A percentile compares a stretch with the other conserved stretches of the same genome.
phyloP scores from a whole-genome alignment of 1,140 invertebrate genomes.

The Eueides isabella region DNA sequence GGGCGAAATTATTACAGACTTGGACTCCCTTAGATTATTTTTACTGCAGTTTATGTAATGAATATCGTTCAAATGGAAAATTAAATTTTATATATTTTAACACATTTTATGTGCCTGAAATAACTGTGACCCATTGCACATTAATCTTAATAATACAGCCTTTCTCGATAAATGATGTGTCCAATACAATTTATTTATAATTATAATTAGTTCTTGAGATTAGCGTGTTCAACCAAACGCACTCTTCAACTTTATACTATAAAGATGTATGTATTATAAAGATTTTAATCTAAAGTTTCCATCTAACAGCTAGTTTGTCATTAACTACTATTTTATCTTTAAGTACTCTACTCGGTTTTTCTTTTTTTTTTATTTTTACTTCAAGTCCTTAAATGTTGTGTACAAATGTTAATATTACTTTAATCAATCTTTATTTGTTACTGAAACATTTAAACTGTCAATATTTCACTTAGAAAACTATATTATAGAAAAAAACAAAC shows the following conservation, averaged over 20 bases:
- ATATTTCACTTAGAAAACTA: neutral
- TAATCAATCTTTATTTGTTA: too few species aligned
- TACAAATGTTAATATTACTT: neutral
- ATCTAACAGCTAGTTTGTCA: neutral
- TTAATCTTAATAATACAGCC: too few species aligned
- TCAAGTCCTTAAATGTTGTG: neutral
- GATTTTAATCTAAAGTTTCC: neutral
- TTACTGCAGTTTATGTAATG: too few species aligned
- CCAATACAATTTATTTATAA: too few species aligned
- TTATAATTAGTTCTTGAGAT: too few species aligned
- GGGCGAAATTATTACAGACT: constrained; percentile 7
- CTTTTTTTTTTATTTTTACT: neutral
- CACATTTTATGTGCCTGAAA: too few species aligned
- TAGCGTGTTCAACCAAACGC: too few species aligned
- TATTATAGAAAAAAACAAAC: neutral
- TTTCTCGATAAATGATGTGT: too few species aligned
- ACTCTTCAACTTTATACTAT: too few species aligned
- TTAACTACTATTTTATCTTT: neutral
- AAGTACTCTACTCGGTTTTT: neutral
- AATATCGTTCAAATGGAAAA: too few species aligned
- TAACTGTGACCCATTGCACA: too few species aligned
- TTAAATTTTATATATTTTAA: too few species aligned
- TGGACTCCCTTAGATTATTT: neutral
- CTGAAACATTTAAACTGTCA: neutral
- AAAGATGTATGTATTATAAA: neutral